Percentiles rank a stretch among this genome's conserved stretches.
These are phyloP conservation scores for Pristionchus japonicus DNA, from an alignment of 2,888 invertebrate genomes.

Conservation along the genomic window DNA sequence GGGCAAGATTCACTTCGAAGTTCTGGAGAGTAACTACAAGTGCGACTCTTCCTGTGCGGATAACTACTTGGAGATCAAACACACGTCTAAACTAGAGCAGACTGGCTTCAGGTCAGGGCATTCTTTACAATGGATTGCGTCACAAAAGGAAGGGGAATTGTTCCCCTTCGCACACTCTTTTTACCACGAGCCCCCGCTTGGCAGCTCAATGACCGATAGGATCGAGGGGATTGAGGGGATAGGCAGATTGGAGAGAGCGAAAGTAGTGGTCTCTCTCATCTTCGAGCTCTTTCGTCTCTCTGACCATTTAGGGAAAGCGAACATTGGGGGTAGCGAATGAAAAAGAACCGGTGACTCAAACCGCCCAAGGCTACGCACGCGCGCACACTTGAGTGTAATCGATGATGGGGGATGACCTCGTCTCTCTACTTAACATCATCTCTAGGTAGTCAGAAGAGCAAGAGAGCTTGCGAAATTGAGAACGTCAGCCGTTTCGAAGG, in stretches of 20 bases:
- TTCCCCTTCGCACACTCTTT: not conserved
- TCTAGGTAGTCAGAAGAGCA: no score
- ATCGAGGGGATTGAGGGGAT: slow-evolving; percentile 3
- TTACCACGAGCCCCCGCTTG: not conserved
- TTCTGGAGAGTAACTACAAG: slow-evolving; percentile 60
- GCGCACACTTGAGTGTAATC: slow-evolving; percentile 7
- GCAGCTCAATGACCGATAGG: slow-evolving; percentile 16
- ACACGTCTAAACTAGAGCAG: slow-evolving; percentile 57
- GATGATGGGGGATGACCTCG: no score
- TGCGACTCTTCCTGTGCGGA: slow-evolving; percentile 65
- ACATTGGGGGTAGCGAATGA: not conserved
- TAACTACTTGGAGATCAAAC: slow-evolving; percentile 63
- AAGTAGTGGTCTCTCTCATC: no score
- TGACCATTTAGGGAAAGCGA: no score
- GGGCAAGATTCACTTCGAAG: slow-evolving; percentile 59
- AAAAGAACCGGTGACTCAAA: slow-evolving; percentile 36
- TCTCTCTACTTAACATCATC: no score
- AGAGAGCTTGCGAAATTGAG: no score
- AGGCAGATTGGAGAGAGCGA: not conserved
- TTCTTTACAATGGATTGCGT: slow-evolving; percentile 25
- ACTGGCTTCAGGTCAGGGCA: slow-evolving; percentile 60
- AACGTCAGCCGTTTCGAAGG: no score
- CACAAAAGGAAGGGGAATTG: not conserved
- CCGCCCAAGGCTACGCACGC: slow-evolving; percentile 33
- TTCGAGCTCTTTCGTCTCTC: no score